Evolutionary conservation across 2,113 vertebrate genomes (phyloP).

Genomic region (Channa argus): DNA sequence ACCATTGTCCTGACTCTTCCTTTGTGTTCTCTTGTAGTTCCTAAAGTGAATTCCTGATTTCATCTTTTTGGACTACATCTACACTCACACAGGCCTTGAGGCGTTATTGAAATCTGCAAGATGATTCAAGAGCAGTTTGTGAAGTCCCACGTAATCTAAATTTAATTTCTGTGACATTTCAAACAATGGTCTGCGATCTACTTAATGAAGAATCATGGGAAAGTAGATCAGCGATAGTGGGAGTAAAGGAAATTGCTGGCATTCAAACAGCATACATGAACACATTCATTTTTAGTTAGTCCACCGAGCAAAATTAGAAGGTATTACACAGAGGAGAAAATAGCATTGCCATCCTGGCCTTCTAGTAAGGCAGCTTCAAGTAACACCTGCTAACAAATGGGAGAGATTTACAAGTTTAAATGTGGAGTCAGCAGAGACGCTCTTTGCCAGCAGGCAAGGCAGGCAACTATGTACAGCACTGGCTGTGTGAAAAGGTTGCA

Average conservation of each 20-base stretch:
- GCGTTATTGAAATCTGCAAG: background rate
- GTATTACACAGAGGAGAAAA: slow-evolving; percentile 48
- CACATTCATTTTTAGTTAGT: slow-evolving; percentile 15
- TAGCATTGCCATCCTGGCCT: slow-evolving; percentile 17
- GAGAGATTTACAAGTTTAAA: slow-evolving; percentile 19
- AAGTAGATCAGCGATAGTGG: slow-evolving; percentile 6
- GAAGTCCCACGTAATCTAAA: slow-evolving; percentile 6
- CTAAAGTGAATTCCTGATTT: too few species aligned
- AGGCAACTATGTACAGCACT: too few species aligned
- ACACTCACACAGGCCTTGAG: too few species aligned
- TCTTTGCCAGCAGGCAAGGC: too few species aligned
- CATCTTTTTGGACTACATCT: too few species aligned
- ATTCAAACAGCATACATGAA: slow-evolving; percentile 22
- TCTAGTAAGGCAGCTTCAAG: slow-evolving; percentile 19
- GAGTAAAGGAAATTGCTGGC: background rate
- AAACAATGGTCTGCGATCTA: background rate
- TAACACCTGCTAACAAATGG: slow-evolving; percentile 49
- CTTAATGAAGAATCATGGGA: slow-evolving; percentile 23
- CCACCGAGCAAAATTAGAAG: slow-evolving; percentile 36
- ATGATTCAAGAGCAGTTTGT: background rate
- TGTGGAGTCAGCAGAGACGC: background rate
- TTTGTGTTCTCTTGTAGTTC: too few species aligned
- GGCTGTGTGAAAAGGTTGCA: too few species aligned
- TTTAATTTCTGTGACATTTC: slow-evolving; percentile 15
- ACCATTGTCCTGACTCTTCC: too few species aligned